A percentile compares a stretch with the other conserved stretches of the same genome.
These are phyloP conservation scores for Lithosia quadra DNA, from an alignment of 2,888 invertebrate species.

Conservation along the genomic window DNA sequence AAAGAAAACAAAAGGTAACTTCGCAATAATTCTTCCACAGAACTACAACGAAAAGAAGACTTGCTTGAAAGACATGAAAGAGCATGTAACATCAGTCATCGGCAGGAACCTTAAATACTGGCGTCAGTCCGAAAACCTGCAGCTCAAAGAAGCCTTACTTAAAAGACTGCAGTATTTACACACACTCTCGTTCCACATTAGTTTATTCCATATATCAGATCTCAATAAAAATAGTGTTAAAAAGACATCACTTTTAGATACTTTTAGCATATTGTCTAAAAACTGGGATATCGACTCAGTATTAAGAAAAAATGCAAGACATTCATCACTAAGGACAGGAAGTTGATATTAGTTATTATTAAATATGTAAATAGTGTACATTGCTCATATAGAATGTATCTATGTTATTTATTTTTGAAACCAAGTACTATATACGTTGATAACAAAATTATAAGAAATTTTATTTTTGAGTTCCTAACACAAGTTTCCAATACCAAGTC, in stretches of 20 bases:
- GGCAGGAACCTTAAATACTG: slow-evolving; percentile 85
- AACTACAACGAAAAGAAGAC: slow-evolving; percentile 68
- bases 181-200: slow-evolving; percentile 72
- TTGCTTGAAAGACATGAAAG: slow-evolving; percentile 82
- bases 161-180: slow-evolving; percentile 77
- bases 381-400: slow-evolving; percentile 73
- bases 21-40: slow-evolving; percentile 61
- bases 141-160: slow-evolving; percentile 70
- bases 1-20: neutral
- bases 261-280: slow-evolving; percentile 66
- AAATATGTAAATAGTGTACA: slow-evolving; percentile 82
- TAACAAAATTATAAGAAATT: slow-evolving; percentile 31
- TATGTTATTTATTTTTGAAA: slow-evolving; percentile 77
- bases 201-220: slow-evolving; percentile 71
- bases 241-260: slow-evolving; percentile 61
- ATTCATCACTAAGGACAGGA: slow-evolving; percentile 45
- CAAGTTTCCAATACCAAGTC: no score
- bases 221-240: slow-evolving; percentile 63
- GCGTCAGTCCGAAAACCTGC: slow-evolving; percentile 71
- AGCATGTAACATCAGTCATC: slow-evolving; percentile 82
- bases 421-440: slow-evolving; percentile 72
- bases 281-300: slow-evolving; percentile 73
- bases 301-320: slow-evolving; percentile 65
- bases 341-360: slow-evolving; percentile 57
- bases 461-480: neutral